Evolutionary conservation across 2,797 vertebrate genomes (phyloP), one percentile per base, ranked within the genome.

Genomic region (Ctenochaetus hawaiiensis): DNA sequence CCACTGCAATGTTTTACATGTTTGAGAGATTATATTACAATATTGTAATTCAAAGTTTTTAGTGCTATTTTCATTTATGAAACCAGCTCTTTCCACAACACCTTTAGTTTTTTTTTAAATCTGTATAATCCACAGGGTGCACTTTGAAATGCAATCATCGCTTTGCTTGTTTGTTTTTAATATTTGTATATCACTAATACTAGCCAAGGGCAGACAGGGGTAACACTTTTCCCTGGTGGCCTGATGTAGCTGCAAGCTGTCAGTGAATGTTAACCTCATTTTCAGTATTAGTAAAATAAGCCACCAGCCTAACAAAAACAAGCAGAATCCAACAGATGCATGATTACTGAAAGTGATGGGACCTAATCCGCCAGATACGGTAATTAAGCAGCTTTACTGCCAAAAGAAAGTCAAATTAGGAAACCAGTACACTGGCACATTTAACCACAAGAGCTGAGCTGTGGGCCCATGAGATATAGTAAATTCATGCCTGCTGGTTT

Each of bases 261-360:
- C 80, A 80, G 77, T 69, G 39, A 83, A 64, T 56, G 51, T 69
- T 73, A 87, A 76, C 85, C 83, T 87, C 71, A 26, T 89, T 80
- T 78, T 74, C 67, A 56, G 77, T 70, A 86, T 90, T 84, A 85
- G 73, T 67, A 60, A 83, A 88, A 89, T 88, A 89, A 89, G 78
- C 75, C 74, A 82, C 34, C 20, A 26, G 60, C 34, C 66, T 45
- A 75, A 79, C 63, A 69, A 88, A 26, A 84, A 82, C 82, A 83
- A 85, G 77, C 65, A 30, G 59, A 82, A 68, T 81, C 74, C 59
- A 81, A 61, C 82, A 84, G 85, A 85, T 82, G 80, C 65, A 67
- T 0, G 22, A 82, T 80, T 75, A 80, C 70, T 54, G 70, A 89
- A 83, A 85, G 81, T 81, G 78, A 91, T 77, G 66, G 30, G 54